phyloP scores from a whole-genome alignment of 2,888 invertebrate genomes.

The Helobdella robusta region DNA sequence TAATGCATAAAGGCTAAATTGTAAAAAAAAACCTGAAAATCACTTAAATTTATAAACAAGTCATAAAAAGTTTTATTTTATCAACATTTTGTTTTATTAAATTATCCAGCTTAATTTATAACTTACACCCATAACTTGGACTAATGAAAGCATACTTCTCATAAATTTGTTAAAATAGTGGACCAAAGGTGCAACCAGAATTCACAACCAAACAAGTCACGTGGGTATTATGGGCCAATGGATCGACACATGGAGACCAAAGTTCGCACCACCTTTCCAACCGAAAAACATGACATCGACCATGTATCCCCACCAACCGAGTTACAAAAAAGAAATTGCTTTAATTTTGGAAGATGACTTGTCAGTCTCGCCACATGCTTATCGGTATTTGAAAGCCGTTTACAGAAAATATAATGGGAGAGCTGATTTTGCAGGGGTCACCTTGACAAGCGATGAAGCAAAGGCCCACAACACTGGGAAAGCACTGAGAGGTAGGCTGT shows the following conservation, averaged over 20 bases:
- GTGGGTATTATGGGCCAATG: conserved; percentile 37
- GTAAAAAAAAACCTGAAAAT: conserved; percentile 25
- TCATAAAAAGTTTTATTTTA: too few species aligned
- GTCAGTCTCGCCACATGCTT: not conserved
- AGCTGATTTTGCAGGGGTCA: conserved; percentile 5
- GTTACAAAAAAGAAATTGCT: not conserved
- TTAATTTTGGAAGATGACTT: conserved; percentile 12
- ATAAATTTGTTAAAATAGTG: too few species aligned
- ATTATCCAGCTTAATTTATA: too few species aligned
- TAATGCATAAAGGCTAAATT: conserved; percentile 15
- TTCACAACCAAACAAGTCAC: conserved; percentile 33
- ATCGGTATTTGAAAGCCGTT: conserved; percentile 16
- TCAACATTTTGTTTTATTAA: too few species aligned
- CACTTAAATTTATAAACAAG: conserved; percentile 24
- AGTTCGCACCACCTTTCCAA: conserved; percentile 10
- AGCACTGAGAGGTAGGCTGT: not conserved
- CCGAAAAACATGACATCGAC: not conserved
- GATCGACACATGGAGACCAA: conserved; percentile 38
- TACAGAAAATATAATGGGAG: conserved; percentile 7
- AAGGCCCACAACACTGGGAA: conserved; percentile 9
- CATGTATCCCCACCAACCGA: not conserved
- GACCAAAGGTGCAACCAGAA: conserved; percentile 20
- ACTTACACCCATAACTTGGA: too few species aligned
- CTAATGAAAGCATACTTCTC: too few species aligned
- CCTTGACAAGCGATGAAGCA: not conserved